Base-by-base conservation (phyloP, 2,113 vertebrate genomes). In the Ailuropoda melanoleuca region DNA sequence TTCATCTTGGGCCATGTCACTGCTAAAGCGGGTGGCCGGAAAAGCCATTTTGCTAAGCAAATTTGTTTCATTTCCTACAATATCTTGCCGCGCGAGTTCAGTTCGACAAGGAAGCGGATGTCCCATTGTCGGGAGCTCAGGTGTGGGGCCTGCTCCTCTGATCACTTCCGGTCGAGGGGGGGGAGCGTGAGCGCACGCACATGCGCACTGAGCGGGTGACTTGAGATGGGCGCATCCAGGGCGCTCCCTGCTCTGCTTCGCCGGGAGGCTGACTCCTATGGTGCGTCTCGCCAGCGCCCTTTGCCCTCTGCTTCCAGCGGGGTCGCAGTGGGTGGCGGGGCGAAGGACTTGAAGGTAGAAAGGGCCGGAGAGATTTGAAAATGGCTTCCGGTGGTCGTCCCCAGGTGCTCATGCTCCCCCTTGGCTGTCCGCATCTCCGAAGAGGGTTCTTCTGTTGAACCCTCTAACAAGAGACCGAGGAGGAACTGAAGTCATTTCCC, bases 281-380 rank as follows among this genome's bases (percentile, higher is more conserved):
- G 5, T 1, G 2, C 3, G 14, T 64, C 56, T 12, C 26, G 11
- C 17, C 12, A n/a, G 37, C 0, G 6, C 8, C 15, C 21, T 58
- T 39, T 39, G 15, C 18, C 4, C 29, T 26, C 60, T 85, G 21
- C 23, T 23, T 48, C 24, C 4, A 0, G 8, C 8, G 31, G 17
- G 58, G 75, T 77, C 39, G 37, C 39, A 4, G 0, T 9, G 8
- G 11, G 31, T 43, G 19, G 75, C 2, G 4, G 39, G 39, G 14
- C 0, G 1, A 24, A 18, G 37, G 48, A 56, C 26, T 29, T 39
- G 68, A 39, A 4, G 0, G 10, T 9, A 6, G 39, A 34, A 53
- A 26, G 64, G 4, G 26, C 24, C n/a, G 43, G 43, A 50, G 70
- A 39, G 43, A 14, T 50, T 31, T 9, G 10, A 18, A 34, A 48